A percentile compares a stretch with the other conserved stretches of the same genome.
phyloP scores from a whole-genome alignment of 2,888 invertebrate genomes.

The Pachydiplax longipennis region DNA sequence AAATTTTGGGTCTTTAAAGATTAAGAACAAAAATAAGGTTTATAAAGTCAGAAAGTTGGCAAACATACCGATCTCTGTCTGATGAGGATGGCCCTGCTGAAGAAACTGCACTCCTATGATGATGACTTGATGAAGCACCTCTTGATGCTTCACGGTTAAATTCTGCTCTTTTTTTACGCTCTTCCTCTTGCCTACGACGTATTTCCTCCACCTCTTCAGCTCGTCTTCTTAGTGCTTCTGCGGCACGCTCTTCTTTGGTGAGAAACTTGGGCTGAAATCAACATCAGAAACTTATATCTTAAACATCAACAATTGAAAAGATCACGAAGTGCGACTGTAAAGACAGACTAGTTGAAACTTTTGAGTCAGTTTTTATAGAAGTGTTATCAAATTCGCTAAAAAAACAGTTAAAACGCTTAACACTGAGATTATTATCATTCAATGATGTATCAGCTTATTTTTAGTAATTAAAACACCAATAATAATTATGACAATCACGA shows the following conservation, averaged over 20 bases:
- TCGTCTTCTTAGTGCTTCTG: conserved; percentile 85
- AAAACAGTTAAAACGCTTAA: too few relatives aligned
- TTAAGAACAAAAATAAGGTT: too few relatives aligned
- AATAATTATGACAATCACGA: too few relatives aligned
- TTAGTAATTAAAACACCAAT: too few relatives aligned
- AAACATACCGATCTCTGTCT: neutral
- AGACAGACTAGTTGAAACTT: too few relatives aligned
- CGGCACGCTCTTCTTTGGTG: conserved; percentile 93
- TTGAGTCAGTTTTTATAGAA: too few relatives aligned
- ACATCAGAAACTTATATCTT: neutral
- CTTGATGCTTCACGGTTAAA: conserved; percentile 59
- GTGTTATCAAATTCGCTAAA: too few relatives aligned
- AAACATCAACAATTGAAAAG: neutral
- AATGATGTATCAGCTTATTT: too few relatives aligned
- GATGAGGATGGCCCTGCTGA: neutral
- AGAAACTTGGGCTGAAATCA: conserved; percentile 84
- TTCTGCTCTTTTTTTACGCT: conserved; percentile 68
- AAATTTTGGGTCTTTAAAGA: too few relatives aligned
- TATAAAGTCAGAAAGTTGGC: neutral
- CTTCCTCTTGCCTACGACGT: conserved; percentile 74
- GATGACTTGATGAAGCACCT: conserved; percentile 27
- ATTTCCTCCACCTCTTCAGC: conserved; percentile 88
- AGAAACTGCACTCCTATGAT: neutral
- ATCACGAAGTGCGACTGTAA: too few relatives aligned
- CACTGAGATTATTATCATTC: too few relatives aligned